Base-by-base conservation (phyloP, 1,140 invertebrate genomes). In the Aphelinus atriplicis region DNA sequence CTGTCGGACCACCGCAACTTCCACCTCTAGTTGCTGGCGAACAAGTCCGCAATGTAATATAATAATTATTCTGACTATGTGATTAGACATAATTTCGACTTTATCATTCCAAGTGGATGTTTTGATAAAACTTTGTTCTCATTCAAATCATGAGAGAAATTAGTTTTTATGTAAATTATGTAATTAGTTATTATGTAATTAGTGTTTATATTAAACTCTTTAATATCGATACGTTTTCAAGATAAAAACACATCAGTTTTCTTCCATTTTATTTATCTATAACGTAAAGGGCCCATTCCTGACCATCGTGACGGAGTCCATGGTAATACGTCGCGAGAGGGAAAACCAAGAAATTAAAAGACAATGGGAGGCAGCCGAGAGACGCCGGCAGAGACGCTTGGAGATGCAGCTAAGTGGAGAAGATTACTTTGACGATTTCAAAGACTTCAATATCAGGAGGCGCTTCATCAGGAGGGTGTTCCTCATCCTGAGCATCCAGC, bases 401-500 rank as follows among this genome's bases (percentile, higher is more conserved):
- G 10, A 63, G 9, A 3, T 47, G n/a, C 62, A 78, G 0, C 26
- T 26, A 26, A 26, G 26, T 26, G 79, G 75, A 1, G 77, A 80
- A 0, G 76, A 81, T 1, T 86, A 83, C 43, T 48, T 78, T n/a
- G 84, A 79, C 1, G 81, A 84, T n/a, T 86, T 86, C 65, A 81
- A 82, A 55, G 47, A 80, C 26, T 48, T 60, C 0, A 67, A 68
- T 10, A 47, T 86, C 1, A 78, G 84, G 47, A 78, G 84, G 47
- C 75, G 43, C 9, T 86, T 86, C 55, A 78, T 86, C 4, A 76
- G 78, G 64, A 84, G 82, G 76, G 82, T 86, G 6, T 86, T 85
- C 53, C 80, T 75, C 9, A 74, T 86, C 7, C 65, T 86, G 4
- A 80, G 78, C 0, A 2, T 84, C 48, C 84, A 86, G 50, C 65